Evolutionary conservation across 1,140 invertebrate genomes (phyloP), one percentile per base, ranked within the genome.

Genomic region (Anthonomus grandis): DNA sequence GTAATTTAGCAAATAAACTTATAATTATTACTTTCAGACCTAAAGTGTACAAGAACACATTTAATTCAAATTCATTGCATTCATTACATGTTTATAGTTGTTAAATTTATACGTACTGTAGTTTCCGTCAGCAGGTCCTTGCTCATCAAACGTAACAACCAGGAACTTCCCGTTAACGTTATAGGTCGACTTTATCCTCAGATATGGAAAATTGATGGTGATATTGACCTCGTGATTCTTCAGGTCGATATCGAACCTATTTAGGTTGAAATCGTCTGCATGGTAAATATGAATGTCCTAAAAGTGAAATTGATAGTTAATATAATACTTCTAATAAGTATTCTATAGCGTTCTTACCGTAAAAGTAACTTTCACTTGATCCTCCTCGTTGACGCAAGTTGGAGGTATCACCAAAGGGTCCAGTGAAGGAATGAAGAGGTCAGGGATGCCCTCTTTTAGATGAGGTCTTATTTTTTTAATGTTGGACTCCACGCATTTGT

Each of bases 341-440:
- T 15, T 15, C n/a, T 4, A 15, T 17, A 45, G 18, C 25, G 31
- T n/a, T 39, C 39, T 34, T 38, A 57, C 54, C 36, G 44, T 57
- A 39, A 57, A 57, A 31, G 36, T 57, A 18, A 57, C 54, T 49
- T 57, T 57, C 0, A 57, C 54, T 42, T 48, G 54, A 49, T 57
- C 54, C 31, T 48, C 46, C 36, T 57, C 54, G 31, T 57, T 57
- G 2, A 57, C 54, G 19, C 54, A 57, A 4, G 54, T 57, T 15
- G 54, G 54, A 15, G 45, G 54, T 10, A 57, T 57, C 4, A 57
- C 15, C 21, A 57, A 19, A 31, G 54, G 54, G 15, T 57, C 46
- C 37, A 57, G 24, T 12, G 54, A 13, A 8, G 45, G 45, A 27
- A 57, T 49, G 24, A 57, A 57, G 5, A 57, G 37, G 3, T 13